These are phyloP conservation scores for Strix occidentalis DNA, from an alignment of 2,797 vertebrate species.

Conservation along the genomic window DNA sequence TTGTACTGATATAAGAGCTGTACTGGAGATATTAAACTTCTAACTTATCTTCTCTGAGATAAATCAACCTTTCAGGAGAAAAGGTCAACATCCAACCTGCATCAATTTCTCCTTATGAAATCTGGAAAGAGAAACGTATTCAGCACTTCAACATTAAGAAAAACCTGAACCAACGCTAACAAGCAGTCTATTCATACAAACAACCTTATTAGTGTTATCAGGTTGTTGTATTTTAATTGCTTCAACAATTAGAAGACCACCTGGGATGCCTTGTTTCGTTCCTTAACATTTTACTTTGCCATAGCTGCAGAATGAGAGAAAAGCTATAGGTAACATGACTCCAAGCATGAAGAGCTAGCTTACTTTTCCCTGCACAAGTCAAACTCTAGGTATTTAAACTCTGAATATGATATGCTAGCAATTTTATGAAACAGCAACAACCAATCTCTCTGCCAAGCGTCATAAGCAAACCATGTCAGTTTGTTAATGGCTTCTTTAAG, in stretches of 20 bases:
- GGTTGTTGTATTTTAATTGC: slow-evolving; percentile 27
- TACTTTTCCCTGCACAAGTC: background rate
- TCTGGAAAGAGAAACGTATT: background rate
- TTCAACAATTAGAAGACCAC: slow-evolving; percentile 12
- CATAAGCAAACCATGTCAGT: background rate
- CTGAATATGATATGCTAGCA: background rate
- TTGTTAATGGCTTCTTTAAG: background rate
- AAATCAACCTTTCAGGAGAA: background rate
- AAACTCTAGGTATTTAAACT: background rate
- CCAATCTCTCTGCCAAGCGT: background rate
- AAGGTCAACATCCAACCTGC: background rate
- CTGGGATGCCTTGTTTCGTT: slow-evolving; percentile 7
- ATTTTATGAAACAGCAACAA: background rate
- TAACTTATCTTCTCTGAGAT: background rate
- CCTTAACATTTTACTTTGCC: background rate
- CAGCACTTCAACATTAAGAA: background rate
- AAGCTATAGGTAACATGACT: background rate
- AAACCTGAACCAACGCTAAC: background rate
- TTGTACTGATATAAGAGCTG: background rate
- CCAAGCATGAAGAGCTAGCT: background rate
- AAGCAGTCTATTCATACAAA: background rate
- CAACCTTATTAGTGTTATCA: background rate
- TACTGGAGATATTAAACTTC: background rate
- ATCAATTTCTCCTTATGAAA: background rate
- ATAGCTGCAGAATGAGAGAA: background rate